Conservation (phyloP, 2,888 invertebrate genomes). For the Microdon myrmicae region DNA sequence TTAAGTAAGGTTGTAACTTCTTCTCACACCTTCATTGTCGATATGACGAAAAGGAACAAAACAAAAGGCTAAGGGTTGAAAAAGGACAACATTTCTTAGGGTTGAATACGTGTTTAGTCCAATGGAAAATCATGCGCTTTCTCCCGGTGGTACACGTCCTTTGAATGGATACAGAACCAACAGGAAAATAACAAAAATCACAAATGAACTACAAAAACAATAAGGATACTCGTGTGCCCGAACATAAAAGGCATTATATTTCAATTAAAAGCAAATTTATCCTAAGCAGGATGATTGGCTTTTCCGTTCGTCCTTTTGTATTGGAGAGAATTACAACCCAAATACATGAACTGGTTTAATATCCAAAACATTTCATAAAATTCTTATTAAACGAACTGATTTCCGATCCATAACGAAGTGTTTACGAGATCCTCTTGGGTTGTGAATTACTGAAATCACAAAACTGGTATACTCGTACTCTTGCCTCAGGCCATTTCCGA, state of each 20-base stretch:
- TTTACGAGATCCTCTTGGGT: background rate
- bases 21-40: conserved; percentile 53
- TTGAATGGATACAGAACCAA: conserved; percentile 7
- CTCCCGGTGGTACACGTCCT: conserved; percentile 39
- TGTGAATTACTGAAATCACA: conserved; percentile 26
- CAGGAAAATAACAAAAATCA: conserved; percentile 40
- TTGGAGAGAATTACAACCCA: no score
- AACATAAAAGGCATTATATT: conserved; percentile 7
- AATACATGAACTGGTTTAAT: no score
- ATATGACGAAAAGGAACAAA: conserved; percentile 51
- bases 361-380: no score
- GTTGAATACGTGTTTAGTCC: conserved; percentile 55
- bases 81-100: conserved; percentile 56
- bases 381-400: no score
- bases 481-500: conserved; percentile 13
- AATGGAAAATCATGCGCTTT: conserved; percentile 48
- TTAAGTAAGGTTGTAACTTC: conserved; percentile 60
- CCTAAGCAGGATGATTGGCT: no score
- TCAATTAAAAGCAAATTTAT: no score
- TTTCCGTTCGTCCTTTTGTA: no score
- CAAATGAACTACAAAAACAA: conserved; percentile 35
- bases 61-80: conserved; percentile 34
- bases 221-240: background rate
- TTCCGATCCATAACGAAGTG: conserved; percentile 10
- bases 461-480: no score